Evolutionary conservation across 2,113 vertebrate species (phyloP), one percentile per base, ranked within the genome.

Genomic region (Mohoua ochrocephala): DNA sequence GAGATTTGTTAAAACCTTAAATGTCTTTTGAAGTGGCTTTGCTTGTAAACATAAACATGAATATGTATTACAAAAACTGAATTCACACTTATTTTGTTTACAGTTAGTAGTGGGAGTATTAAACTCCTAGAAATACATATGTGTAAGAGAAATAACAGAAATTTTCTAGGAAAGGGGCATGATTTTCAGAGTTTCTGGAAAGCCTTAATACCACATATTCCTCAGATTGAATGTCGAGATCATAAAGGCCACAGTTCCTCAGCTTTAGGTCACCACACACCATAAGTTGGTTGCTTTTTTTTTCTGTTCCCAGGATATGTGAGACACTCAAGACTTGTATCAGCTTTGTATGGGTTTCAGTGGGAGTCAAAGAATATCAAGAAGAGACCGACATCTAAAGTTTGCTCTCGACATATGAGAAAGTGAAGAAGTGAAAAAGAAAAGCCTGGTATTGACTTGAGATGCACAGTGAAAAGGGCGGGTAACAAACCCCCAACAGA

Each of bases 251-350:
- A 26, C 4, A 20, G 6, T 9, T 70, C 27, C 44, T 53, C 31
- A 73, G 20, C 6, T 15, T 49, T 21, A 79, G 13, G 8, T 20
- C 39, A 53, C 24, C n/a, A 23, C 3, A n/a, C 42, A 21, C 8
- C 31, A 15, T 3, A 13, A 54, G 1, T 6, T 5, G 6, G 6
- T 39, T 39, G 11, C 1, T 7, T 7, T 9, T 18, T 30, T 67
- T 63, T 93, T 20, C 26, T 78, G 3, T 59, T 71, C 10, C 8
- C 3, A 6, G 15, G 5, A 31, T 64, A 56, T 10, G 2, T 60
- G 68, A 68, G 28, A 41, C 10, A 65, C 7, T 53, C 33, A 67
- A 45, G 8, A 23, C 13, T 75, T 88, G 4, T 24, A 17, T 73
- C 57, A 76, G 22, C 6, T 57, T 41, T 13, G 15, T 53, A 11